Percentiles rank a stretch among this genome's conserved stretches.
Conservation (phyloP, 2,113 vertebrate species). For the Nycticebus coucang region DNA sequence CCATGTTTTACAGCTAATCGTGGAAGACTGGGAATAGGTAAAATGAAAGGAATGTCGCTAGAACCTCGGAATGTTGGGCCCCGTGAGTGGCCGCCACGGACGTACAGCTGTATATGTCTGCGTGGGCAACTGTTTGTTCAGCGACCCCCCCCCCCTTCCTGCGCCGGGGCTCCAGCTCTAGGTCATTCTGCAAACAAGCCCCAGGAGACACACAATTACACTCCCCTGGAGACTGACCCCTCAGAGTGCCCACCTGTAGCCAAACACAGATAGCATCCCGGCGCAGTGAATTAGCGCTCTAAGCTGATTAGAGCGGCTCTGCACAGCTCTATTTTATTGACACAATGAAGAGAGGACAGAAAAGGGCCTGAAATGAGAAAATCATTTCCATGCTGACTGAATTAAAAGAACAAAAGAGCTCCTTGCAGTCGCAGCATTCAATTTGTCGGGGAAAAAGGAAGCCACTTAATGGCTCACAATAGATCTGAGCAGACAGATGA, state of each 20-base stretch:
- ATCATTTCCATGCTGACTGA: conserved; percentile 93
- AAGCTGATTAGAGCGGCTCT: conserved; percentile 92
- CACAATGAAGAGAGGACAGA: conserved; percentile 91
- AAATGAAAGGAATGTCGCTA: conserved; percentile 50
- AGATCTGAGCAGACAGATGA: conserved; percentile 90
- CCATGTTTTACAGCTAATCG: conserved; percentile 18
- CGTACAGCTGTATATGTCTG: conserved; percentile 44
- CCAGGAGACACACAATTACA: conserved; percentile 88
- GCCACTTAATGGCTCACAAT: conserved; percentile 90
- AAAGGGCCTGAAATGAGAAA: conserved; percentile 91
- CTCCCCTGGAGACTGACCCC: conserved; percentile 90
- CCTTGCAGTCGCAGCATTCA: conserved; percentile 91
- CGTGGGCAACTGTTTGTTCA: conserved; percentile 61
- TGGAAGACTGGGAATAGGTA: conserved; percentile 18
- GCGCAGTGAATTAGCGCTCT: conserved; percentile 90
- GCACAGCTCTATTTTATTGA: conserved; percentile 94
- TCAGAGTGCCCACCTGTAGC: conserved; percentile 90
- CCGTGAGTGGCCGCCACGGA: not conserved
- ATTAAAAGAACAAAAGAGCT: conserved; percentile 92
- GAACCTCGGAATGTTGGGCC: conserved; percentile 37
- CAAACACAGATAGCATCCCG: conserved; percentile 89
- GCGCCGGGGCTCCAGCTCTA: conserved; percentile 83
- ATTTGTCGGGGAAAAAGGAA: conserved; percentile 89
- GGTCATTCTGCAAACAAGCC: conserved; percentile 88
- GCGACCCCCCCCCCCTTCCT: conserved; percentile 66